Base-by-base conservation (phyloP, 2,797 vertebrate genomes). In the Syndactyla subalaris region DNA sequence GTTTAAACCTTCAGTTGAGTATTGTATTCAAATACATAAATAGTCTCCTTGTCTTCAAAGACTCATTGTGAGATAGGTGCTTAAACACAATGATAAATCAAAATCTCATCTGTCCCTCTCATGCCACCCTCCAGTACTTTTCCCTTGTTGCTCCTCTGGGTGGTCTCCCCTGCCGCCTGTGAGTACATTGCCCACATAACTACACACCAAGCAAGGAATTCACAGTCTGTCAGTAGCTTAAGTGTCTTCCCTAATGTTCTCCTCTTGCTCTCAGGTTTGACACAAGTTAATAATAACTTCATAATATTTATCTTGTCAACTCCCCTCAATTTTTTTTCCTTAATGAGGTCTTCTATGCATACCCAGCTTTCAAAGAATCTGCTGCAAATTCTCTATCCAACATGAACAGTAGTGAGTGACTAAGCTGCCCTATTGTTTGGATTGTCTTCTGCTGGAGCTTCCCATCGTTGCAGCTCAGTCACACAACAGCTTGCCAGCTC, bases 221-320 rank as follows among this genome's bases (percentile, higher is more conserved):
- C 92, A 20, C 34, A 59, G 24, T 29, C 66, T 58, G 26, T 52
- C 58, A 52, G 66, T 14, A 78, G 18, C 65, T 93, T 74, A 66
- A 74, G 72, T 55, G 68, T 79, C 32, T 65, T 41, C 14, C 52
- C 45, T 21, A 12, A 48, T 41, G 19, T 62, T 89, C 48, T 77
- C 24, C 49, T 67, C 72, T 59, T 89, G 70, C 87, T 92, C 87
- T 24, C 74, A 23, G 57, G 72, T 61, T 89, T 95, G 71, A 95
- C 66, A 77, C 3, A 24, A 93, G 32, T 62, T 92, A 96, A 91
- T 91, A 95, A 96, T 73, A 97, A 49, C 68, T 88, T 82, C 34
- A 24, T 43, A 92, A 66, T 65, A 22, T 87, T 91, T 48, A 88
- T 43, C 71, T 65, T 95, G 66, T 66, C 85, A 85, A 61, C 77